phyloP scores from a whole-genome alignment of 2,888 invertebrate species.

The Thecocarcelia acutangulata region DNA sequence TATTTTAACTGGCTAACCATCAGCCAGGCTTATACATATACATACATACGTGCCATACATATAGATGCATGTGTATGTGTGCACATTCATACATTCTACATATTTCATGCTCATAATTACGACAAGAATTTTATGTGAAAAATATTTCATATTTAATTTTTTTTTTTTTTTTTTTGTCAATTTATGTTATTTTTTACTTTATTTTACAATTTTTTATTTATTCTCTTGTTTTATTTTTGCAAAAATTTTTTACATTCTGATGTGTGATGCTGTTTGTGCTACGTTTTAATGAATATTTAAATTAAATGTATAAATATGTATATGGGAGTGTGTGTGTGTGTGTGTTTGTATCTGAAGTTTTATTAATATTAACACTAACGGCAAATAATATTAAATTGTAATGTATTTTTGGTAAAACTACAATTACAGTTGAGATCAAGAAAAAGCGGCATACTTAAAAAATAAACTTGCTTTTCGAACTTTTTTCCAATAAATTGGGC shows the following conservation, averaged over 20 bases:
- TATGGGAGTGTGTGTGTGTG: too few species aligned
- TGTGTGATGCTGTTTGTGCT: constrained; percentile 28
- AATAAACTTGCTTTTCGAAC: too few species aligned
- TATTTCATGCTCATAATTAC: not conserved
- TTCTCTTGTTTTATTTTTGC: not conserved
- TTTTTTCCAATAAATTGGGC: too few species aligned
- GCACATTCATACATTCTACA: too few species aligned
- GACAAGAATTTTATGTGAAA: constrained; percentile 28
- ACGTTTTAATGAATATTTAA: constrained; percentile 57
- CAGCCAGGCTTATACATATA: not conserved
- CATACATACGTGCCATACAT: not conserved
- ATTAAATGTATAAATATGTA: constrained; percentile 20
- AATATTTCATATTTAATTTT: constrained; percentile 13
- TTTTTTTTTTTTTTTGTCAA: constrained; percentile 1
- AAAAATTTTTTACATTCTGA: not conserved
- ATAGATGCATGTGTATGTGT: not conserved
- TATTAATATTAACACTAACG: not conserved
- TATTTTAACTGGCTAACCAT: not conserved
- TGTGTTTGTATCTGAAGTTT: too few species aligned
- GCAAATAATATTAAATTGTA: not conserved
- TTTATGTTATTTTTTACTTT: constrained; percentile 15
- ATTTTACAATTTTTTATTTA: not conserved
- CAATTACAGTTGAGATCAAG: not conserved
- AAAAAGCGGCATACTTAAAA: not conserved
- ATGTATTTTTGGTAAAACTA: constrained; percentile 13